Evolutionary conservation across 2,113 vertebrate species (phyloP).

Genomic region (Connochaetes taurinus): DNA sequence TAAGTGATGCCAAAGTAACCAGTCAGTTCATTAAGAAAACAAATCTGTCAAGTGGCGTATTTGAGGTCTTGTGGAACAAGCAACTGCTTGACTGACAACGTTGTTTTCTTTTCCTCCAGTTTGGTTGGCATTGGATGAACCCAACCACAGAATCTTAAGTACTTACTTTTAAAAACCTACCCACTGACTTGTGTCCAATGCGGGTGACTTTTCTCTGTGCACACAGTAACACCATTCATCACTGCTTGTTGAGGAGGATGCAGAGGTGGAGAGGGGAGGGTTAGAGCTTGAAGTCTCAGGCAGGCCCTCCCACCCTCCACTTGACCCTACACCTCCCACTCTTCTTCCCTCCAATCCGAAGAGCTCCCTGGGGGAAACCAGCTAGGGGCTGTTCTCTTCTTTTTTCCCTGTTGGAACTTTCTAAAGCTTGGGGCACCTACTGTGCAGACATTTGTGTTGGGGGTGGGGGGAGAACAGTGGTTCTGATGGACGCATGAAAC

Average conservation of each 20-base stretch:
- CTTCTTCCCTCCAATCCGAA: background rate
- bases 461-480: background rate
- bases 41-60: constrained; percentile 4
- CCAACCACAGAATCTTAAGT: constrained; percentile 48
- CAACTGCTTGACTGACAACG: constrained; percentile 42
- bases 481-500: background rate
- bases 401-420: background rate
- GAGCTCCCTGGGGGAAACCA: background rate
- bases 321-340: background rate
- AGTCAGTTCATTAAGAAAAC: constrained; percentile 52
- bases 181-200: background rate
- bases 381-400: background rate
- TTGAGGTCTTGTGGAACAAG: constrained; percentile 38
- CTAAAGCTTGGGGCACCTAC: background rate
- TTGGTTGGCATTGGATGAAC: constrained; percentile 42
- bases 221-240: constrained; percentile 57
- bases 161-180: constrained; percentile 56
- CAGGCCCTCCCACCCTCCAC: background rate
- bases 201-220: background rate
- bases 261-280: background rate
- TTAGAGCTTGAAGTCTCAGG: background rate
- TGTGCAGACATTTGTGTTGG: background rate
- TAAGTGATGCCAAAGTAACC: constrained; percentile 64
- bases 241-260: background rate
- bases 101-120: constrained; percentile 57